These are phyloP conservation scores for Sinocyclocheilus grahami DNA, from an alignment of 2,113 vertebrate species.

Conservation along the genomic window DNA sequence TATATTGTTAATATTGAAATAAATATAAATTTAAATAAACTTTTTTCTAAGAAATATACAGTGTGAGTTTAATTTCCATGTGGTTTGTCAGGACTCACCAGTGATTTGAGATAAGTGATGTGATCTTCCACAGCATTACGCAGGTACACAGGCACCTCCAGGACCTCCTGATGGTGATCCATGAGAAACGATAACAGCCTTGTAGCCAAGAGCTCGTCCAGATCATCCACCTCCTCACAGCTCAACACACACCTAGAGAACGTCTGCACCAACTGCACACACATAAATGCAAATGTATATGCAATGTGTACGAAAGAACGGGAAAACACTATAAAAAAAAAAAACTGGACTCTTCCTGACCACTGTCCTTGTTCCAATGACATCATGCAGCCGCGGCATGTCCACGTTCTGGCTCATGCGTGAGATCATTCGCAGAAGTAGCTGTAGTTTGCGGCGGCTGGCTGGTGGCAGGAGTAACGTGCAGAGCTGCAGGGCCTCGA, in stretches of 20 bases:
- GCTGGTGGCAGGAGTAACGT: slow-evolving; percentile 89
- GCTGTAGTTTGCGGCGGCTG: slow-evolving; percentile 87
- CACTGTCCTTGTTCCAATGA: slow-evolving; percentile 85
- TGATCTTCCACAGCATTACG: slow-evolving; percentile 83
- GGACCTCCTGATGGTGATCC: slow-evolving; percentile 91
- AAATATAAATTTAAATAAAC: background rate
- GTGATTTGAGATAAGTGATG: slow-evolving; percentile 75
- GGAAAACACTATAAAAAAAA: no score
- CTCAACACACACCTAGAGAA: slow-evolving; percentile 90
- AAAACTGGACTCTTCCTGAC: slow-evolving; percentile 68
- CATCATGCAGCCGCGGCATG: slow-evolving; percentile 88
- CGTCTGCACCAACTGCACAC: slow-evolving; percentile 87
- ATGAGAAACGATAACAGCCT: slow-evolving; percentile 91
- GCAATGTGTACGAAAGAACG: background rate
- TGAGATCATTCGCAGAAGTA: slow-evolving; percentile 90
- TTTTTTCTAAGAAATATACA: background rate
- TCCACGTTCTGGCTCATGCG: slow-evolving; percentile 91
- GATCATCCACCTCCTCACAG: slow-evolving; percentile 86
- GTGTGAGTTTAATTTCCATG: background rate
- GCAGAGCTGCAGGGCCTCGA: slow-evolving; percentile 91
- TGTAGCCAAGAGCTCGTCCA: slow-evolving; percentile 89
- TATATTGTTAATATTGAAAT: background rate
- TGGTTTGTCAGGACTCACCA: slow-evolving; percentile 69
- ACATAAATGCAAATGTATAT: background rate
- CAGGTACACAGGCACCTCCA: slow-evolving; percentile 87